A percentile compares a stretch with the other conserved stretches of the same genome.
Conservation (phyloP, 2,888 invertebrate genomes). For the Exocentrus adspersus region DNA sequence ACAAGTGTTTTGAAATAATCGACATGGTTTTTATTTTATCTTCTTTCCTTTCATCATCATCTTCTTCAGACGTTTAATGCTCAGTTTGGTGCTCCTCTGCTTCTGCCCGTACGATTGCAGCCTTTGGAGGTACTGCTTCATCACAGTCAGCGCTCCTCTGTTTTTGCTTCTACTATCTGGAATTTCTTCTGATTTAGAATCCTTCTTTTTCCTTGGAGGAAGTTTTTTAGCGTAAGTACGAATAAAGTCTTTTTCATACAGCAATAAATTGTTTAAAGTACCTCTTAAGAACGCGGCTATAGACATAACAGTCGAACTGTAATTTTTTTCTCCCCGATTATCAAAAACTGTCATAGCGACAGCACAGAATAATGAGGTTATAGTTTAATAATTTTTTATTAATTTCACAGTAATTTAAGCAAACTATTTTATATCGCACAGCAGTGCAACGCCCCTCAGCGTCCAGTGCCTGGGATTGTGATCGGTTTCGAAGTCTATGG, state of each 20-base stretch:
- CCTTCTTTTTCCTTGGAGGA: not conserved
- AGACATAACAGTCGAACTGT: not conserved
- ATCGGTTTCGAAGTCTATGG: constrained; percentile 93
- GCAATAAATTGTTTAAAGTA: not conserved
- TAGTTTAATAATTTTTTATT: too few relatives aligned
- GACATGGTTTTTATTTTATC: not conserved
- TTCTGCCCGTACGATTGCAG: not conserved
- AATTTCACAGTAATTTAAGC: too few relatives aligned
- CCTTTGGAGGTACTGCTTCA: not conserved
- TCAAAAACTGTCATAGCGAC: too few relatives aligned
- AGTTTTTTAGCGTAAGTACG: not conserved
- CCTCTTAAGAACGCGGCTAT: not conserved
- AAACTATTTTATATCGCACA: constrained; percentile 98
- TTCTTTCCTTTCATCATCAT: not conserved
- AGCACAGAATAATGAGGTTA: too few relatives aligned
- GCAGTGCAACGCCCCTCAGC: constrained; percentile 90
- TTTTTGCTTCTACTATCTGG: not conserved
- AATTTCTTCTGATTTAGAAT: not conserved
- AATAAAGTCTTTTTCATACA: not conserved
- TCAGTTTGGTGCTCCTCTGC: not conserved
- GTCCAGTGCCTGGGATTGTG: constrained; percentile 96
- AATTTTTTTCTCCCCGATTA: too few relatives aligned
- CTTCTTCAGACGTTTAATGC: not conserved
- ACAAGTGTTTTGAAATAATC: not conserved
- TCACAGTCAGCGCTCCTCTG: not conserved